Percentiles rank a stretch among this genome's conserved stretches.
Conservation (phyloP, 2,797 vertebrate species). For the Microhierax caerulescens region DNA sequence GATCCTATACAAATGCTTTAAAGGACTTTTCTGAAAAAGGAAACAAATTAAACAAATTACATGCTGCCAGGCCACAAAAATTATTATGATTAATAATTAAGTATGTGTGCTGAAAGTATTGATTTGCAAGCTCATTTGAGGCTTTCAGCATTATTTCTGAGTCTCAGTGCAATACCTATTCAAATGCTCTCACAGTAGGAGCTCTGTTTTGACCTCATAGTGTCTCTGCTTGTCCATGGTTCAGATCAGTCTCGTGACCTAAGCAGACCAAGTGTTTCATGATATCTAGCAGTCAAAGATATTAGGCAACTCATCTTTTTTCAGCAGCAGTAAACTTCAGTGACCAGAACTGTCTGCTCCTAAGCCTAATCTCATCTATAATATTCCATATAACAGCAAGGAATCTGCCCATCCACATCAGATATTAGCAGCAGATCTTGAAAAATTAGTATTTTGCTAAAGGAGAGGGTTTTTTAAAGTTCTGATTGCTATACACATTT, state of each 20-base stretch:
- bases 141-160: not conserved
- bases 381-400: not conserved
- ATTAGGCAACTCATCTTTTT: not conserved
- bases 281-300: not conserved
- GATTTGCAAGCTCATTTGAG: not conserved
- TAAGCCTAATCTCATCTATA: not conserved
- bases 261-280: not conserved
- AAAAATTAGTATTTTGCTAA: not conserved
- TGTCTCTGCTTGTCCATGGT: not conserved
- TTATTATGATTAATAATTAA: not conserved
- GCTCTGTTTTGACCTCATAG: not conserved
- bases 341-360: not conserved
- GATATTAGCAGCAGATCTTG: not conserved
- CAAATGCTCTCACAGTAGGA: not conserved
- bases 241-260: not conserved
- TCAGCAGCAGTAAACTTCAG: not conserved
- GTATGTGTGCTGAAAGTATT: not conserved
- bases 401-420: not conserved
- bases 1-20: not conserved
- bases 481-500: not conserved
- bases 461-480: accelerated
- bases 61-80: not conserved
- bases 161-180: not conserved
- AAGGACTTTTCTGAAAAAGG: not conserved
- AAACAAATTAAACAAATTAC: not conserved